Evolutionary conservation across 2,888 invertebrate species (phyloP), one percentile per base, ranked within the genome.

Genomic region (Ctena decussata): DNA sequence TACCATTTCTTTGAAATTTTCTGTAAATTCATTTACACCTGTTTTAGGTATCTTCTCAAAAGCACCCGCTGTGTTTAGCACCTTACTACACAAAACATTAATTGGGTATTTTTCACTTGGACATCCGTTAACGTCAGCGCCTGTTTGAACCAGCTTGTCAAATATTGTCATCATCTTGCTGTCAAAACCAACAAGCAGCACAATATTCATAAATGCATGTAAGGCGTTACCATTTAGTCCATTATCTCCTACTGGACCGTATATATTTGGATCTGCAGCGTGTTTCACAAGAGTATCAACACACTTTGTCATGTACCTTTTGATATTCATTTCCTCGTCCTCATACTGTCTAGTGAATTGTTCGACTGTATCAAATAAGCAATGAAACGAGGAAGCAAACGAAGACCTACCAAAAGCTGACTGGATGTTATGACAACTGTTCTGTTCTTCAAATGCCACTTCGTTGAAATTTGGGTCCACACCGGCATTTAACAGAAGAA

Each of bases 381-480:
- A 93, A 79, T 94, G 92, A 18, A 94, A 82, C 0, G 93, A 93
- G 6, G 94, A 94, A 1, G 94, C 90, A 85, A 90, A 94, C 6
- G 92, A 87, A 35, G 89, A 87, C 35, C 94, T 84, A 0, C 93
- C 94, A 80, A 93, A 91, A 30, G 93, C 93, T 44, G 92, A 89
- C 76, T 87, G 81, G n/a, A 90, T 85, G 18, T 81, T 81, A 18
- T 73, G 71, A 0, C 71, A 30, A 44, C 88, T 89, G 37, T 89
- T 75, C 65, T 90, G 86, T 18, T 80, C 65, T 27, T 92, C 90
- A 65, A 91, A 90, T 30, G 90, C 82, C 12, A 91, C 84, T 89
- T 95, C 95, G 76, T 95, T 91, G 77, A 94, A 92, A 78, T 95
- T 94, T 0, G 94, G 93, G 86, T 94, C 90, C 11, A 94, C 94